Conservation (phyloP, 2,888 invertebrate species). For the Cephus pulcher region DNA sequence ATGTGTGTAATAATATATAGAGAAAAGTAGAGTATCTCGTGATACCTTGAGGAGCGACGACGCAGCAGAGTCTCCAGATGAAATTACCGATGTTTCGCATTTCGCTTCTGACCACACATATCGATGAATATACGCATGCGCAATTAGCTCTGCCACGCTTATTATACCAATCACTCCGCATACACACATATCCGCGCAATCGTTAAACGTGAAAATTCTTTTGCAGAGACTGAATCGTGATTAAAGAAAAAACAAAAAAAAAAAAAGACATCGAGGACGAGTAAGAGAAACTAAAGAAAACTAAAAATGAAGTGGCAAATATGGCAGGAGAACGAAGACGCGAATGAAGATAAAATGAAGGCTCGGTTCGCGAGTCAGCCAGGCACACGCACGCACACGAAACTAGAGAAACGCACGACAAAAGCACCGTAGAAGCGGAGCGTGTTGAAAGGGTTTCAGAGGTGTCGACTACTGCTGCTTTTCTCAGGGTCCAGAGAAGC, state of each 20-base stretch:
- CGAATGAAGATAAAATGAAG: background rate
- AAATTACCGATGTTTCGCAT: background rate
- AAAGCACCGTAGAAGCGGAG: conserved; percentile 44
- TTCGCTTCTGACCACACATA: background rate
- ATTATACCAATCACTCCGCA: background rate
- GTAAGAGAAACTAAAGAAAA: background rate
- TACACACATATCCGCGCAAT: background rate
- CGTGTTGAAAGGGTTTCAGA: conserved; percentile 26
- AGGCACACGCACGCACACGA: conserved; percentile 24
- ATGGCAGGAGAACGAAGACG: background rate
- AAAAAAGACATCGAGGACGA: background rate
- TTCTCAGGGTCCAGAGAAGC: background rate
- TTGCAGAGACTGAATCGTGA: background rate
- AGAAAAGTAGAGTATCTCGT: conserved; percentile 7
- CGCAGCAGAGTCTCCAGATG: background rate
- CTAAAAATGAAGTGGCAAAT: background rate
- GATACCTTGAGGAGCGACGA: background rate
- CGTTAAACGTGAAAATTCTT: background rate
- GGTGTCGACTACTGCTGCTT: conserved; percentile 10
- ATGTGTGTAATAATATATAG: conserved; percentile 18
- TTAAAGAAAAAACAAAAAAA: background rate
- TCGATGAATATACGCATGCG: conserved; percentile 53
- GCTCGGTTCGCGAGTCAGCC: background rate
- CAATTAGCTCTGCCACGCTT: conserved; percentile 49
- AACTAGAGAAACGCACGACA: conserved; percentile 29